A percentile compares a stretch with the other conserved stretches of the same genome.
Evolutionary conservation across 2,888 invertebrate genomes (phyloP).

Genomic region (Magallana nippona): DNA sequence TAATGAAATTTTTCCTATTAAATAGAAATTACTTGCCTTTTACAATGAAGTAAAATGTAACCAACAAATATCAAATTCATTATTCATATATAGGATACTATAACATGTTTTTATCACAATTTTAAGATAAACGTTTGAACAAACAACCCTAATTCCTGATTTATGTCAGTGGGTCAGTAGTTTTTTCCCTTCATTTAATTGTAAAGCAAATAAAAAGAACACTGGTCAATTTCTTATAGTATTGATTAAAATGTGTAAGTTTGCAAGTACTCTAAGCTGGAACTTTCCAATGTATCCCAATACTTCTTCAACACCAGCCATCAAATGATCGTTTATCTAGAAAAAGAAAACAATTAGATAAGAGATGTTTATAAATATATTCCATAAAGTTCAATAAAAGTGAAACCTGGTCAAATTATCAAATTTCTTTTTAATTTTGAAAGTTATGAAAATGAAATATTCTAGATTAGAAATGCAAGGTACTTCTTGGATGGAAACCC

Average conservation of each 20-base stretch:
- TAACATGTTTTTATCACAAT: too few relatives aligned
- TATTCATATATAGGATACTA: too few relatives aligned
- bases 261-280: slow-evolving; percentile 65
- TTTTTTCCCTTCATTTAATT: too few relatives aligned
- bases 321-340: slow-evolving; percentile 97
- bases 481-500: too few relatives aligned
- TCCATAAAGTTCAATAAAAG: too few relatives aligned
- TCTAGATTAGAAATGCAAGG: too few relatives aligned
- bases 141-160: neutral
- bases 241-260: neutral
- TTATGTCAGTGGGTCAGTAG: too few relatives aligned
- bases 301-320: slow-evolving; percentile 94
- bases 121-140: neutral
- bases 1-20: slow-evolving; percentile 66
- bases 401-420: too few relatives aligned
- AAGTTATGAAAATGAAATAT: too few relatives aligned
- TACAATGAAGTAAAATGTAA: slow-evolving; percentile 26
- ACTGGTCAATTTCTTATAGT: neutral
- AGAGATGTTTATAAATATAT: neutral
- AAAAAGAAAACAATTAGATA: slow-evolving; percentile 4
- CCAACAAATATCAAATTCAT: neutral
- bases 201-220: neutral
- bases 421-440: too few relatives aligned
- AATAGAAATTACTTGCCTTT: too few relatives aligned
- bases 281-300: slow-evolving; percentile 70